Percentiles rank a stretch among this genome's conserved stretches.
These are phyloP conservation scores for Eulemur macaco DNA, from an alignment of 2,113 vertebrate genomes.

Conservation along the genomic window DNA sequence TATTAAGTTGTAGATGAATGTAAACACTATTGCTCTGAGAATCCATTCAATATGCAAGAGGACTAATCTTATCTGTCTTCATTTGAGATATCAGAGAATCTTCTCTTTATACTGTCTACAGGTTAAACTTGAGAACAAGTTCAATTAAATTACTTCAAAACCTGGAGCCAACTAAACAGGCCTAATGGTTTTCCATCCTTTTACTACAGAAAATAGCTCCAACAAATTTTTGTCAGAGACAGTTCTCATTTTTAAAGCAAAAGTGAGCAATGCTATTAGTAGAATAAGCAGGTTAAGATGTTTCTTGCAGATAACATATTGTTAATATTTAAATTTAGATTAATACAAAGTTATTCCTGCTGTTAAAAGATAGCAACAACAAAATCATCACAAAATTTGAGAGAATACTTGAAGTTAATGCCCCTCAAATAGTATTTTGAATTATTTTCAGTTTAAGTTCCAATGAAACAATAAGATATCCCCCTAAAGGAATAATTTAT, in stretches of 20 bases:
- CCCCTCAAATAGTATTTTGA: background rate
- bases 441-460: constrained; percentile 28
- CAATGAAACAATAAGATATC: background rate
- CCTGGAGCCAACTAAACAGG: background rate
- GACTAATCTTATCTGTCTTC: background rate
- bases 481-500: background rate
- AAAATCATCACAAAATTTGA: constrained; percentile 38
- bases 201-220: constrained; percentile 6
- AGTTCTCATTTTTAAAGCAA: constrained; percentile 20
- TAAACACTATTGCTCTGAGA: background rate
- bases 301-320: background rate
- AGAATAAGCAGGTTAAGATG: background rate
- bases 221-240: background rate
- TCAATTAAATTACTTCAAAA: constrained; percentile 9
- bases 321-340: constrained; percentile 36
- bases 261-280: background rate
- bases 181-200: background rate
- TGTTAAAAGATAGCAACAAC: constrained; percentile 1
- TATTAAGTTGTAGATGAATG: background rate
- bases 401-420: background rate
- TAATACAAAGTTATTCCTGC: background rate
- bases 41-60: background rate
- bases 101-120: background rate
- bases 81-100: background rate
- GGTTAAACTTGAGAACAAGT: constrained; percentile 7